Conservation (phyloP, 2,888 invertebrate genomes). For the Sphaerophoria taeniata region DNA sequence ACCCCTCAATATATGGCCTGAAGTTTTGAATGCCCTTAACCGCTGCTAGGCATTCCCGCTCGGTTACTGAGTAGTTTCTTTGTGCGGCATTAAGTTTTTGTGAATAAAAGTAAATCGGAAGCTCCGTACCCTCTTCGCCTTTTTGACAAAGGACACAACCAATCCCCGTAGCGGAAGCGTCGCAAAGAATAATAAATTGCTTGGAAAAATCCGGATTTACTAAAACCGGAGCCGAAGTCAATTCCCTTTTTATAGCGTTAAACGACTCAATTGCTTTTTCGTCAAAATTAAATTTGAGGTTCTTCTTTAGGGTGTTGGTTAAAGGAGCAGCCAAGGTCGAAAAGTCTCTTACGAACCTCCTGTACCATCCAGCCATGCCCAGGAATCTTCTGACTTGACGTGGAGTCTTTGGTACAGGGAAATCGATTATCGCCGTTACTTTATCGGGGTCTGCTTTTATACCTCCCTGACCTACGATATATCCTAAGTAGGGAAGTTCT, state of each 20-base stretch:
- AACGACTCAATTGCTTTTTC: not conserved
- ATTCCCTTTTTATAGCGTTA: not conserved
- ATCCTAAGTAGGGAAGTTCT: constrained; percentile 40
- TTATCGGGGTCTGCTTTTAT: constrained; percentile 21
- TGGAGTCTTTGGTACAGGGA: not conserved
- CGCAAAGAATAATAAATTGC: constrained; percentile 26
- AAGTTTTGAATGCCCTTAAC: not conserved
- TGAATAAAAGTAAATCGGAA: constrained; percentile 25
- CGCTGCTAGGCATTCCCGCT: not conserved
- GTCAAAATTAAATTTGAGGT: not conserved
- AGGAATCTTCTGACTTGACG: not conserved
- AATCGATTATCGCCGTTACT: not conserved
- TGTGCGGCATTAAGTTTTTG: not conserved
- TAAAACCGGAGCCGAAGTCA: not conserved
- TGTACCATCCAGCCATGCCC: constrained; percentile 13
- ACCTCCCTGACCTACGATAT: constrained; percentile 54
- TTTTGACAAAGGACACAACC: constrained; percentile 48
- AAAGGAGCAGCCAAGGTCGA: constrained; percentile 50
- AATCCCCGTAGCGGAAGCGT: constrained; percentile 56
- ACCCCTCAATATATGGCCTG: not conserved
- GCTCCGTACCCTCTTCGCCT: constrained; percentile 39
- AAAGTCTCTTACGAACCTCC: not conserved
- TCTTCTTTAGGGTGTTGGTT: constrained; percentile 26
- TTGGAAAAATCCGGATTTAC: constrained; percentile 53
- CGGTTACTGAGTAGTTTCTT: not conserved